Evolutionary conservation across 2,888 invertebrate genomes (phyloP), one percentile per base, ranked within the genome.

Genomic region (Rhingia campestris): DNA sequence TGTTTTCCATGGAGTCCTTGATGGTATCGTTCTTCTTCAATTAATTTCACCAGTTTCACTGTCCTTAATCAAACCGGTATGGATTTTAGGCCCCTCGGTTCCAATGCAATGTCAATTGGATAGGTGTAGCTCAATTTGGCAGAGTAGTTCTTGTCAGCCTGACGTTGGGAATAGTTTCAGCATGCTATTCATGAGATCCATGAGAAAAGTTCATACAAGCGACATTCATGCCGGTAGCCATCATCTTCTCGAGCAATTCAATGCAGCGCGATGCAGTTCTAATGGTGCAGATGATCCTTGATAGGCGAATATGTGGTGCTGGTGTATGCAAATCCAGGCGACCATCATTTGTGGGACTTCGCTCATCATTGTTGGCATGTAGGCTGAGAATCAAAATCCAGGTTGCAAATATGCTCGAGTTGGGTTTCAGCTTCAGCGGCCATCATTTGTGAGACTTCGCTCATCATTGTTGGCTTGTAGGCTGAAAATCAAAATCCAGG

Each of bases 31-130:
- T 98, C 88, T 95, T 96, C 89, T 95, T 94, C 86, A 99, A 92
- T 89, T 97, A 2, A 99, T 94, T 92, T 99, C 99, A 4, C 96
- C 98, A 22, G 89, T 88, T 93, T 96, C 94, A 93, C 98, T 98
- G 86, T 97, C 98, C 91, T 96, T 96, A 86, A 99, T 93, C 39
- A 99, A 94, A 12, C 99, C 99, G 80, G 99, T 99, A 89, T 99
- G 95, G 90, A 99, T 99, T 92, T 99, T 99, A 0, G 99, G 99
- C 3, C 99, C 99, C 92, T 99, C 99, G 7, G 99, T 99, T 99
- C 99, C 86, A 99, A 92, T 43, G 99, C 99, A 90, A 99, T 97
- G 49, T 98, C 99, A 53, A 99, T 93, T 0, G 98, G 96, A 90
- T 94, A 94, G 9, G 93, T 93, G 87, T 95, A 93, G 49, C 95